Evolutionary conservation across 2,113 vertebrate genomes (phyloP).

Genomic region (Aegithalos caudatus): DNA sequence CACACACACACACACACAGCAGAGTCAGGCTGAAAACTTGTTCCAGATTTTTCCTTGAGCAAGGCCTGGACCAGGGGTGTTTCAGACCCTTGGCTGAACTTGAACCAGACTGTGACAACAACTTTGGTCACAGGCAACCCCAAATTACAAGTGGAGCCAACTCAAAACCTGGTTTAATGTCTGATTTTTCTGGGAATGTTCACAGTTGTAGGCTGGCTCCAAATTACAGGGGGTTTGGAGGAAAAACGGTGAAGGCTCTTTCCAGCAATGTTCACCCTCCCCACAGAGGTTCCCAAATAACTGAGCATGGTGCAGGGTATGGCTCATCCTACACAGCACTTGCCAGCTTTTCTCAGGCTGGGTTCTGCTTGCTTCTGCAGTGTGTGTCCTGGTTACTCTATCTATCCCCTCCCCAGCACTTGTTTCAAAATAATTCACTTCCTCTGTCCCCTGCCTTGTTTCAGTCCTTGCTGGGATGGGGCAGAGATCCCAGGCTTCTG

Average conservation of each 20-base stretch:
- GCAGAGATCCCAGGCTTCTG: conserved; percentile 11
- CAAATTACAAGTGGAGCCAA: background rate
- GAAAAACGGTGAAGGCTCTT: background rate
- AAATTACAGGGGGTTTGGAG: background rate
- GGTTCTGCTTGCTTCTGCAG: background rate
- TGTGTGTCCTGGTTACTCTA: background rate
- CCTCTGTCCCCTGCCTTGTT: background rate
- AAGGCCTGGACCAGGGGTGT: background rate
- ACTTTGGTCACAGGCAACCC: background rate
- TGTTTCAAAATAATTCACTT: background rate
- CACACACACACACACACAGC: background rate
- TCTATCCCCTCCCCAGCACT: background rate
- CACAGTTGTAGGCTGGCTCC: background rate
- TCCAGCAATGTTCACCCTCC: background rate
- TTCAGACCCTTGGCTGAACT: background rate
- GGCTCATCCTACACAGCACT: background rate
- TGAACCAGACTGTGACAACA: background rate
- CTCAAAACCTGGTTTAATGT: background rate
- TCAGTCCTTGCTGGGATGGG: background rate
- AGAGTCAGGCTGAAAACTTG: background rate
- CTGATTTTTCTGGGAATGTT: background rate
- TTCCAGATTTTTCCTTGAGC: background rate
- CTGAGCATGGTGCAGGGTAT: background rate
- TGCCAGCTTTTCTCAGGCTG: background rate
- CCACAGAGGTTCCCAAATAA: background rate